Evolutionary conservation across 2,888 invertebrate species (phyloP), one percentile per base, ranked within the genome.

Genomic region (Callyntrura guangdongensis): DNA sequence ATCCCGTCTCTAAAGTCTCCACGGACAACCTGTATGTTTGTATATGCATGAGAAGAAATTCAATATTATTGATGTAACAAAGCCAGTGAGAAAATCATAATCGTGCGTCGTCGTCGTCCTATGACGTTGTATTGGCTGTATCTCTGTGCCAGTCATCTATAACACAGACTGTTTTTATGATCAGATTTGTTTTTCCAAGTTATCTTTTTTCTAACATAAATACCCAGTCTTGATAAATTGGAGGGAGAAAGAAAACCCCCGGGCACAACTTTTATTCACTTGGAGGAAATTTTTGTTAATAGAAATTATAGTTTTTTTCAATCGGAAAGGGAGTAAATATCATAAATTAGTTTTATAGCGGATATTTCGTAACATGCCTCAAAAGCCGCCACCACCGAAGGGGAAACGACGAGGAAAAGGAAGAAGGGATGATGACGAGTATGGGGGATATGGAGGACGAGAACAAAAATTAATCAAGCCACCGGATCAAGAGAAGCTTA

Each of bases 401-500:
- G 82, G 85, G 9, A 91, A 86, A 49, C 90, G 92, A 5, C 79
- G 89, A 0, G 89, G 92, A 4, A 89, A 89, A 25, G 90, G 89
- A 77, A 64, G 88, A 4, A 67, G 83, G 47, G 92, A 92, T 61
- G 94, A 92, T 67, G 90, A 92, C 67, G 91, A 89, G 12, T 92
- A 91, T 67, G 91, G 88, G 17, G 87, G 89, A 11, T 91, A 87
- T 69, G 45, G 56, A n/a, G 61, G 87, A 11, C 64, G 86, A 25
- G 92, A 92, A 12, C 89, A 89, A 27, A 86, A 92, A 25, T 69
- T 93, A 17, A 49, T 82, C 2, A 92, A 91, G 22, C 93, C 93
- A 14, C 81, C 84, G 9, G 93, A 94, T 64, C 94, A 94, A 59
- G 94, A 94, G 53, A 93, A 92, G 85, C 86, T 94, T 9, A 91